Evolutionary conservation across 1,140 invertebrate genomes (phyloP).

Genomic region (Drosophila quadrilineata): DNA sequence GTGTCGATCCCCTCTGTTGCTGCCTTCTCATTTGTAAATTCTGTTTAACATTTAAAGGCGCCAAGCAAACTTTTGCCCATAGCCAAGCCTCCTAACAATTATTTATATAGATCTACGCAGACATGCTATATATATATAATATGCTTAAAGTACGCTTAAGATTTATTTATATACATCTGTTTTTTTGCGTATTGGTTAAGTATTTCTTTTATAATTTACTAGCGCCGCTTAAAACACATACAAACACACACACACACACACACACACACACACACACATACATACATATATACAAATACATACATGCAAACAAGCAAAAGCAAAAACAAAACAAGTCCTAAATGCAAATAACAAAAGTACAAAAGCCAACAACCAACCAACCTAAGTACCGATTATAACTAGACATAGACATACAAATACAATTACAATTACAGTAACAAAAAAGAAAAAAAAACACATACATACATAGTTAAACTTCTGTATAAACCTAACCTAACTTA

Average conservation of each 20-base stretch:
- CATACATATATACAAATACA: constrained; percentile 15
- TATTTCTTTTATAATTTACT: constrained; percentile 67
- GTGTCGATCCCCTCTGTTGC: no score
- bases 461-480: no score
- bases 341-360: constrained; percentile 80
- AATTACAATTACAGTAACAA: constrained; percentile 40
- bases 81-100: constrained; percentile 47
- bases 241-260: constrained; percentile 22
- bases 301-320: constrained; percentile 26
- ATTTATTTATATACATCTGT: constrained; percentile 32
- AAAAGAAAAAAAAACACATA: no score
- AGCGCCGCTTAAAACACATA: constrained; percentile 43
- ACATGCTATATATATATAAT: no score
- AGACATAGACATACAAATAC: constrained; percentile 50
- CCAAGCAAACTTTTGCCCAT: constrained; percentile 55
- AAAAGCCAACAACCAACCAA: constrained; percentile 80
- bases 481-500: no score
- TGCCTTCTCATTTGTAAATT: constrained; percentile 26
- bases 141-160: constrained; percentile 4
- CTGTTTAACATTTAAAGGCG: constrained; percentile 25
- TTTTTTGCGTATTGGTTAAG: constrained; percentile 69
- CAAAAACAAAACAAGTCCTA: constrained; percentile 68
- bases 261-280: constrained; percentile 50
- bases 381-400: constrained; percentile 75
- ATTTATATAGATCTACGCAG: constrained; percentile 15